These are phyloP conservation scores for Toxotes jaculatrix DNA, from an alignment of 2,113 vertebrate genomes.

Conservation along the genomic window DNA sequence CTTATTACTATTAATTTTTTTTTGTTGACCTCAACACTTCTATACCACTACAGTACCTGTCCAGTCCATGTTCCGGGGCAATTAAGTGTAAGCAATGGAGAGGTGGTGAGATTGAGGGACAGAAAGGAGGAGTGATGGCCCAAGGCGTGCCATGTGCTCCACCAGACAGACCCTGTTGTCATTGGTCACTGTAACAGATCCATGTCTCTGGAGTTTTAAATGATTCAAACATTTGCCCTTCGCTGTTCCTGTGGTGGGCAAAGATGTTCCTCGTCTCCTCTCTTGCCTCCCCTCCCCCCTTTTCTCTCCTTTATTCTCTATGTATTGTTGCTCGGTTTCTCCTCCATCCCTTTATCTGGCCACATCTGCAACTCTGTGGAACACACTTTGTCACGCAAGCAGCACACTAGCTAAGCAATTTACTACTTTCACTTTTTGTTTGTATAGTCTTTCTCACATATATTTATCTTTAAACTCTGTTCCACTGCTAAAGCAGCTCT, in stretches of 20 bases:
- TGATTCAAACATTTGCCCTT: constrained; percentile 85
- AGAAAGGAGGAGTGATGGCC: constrained; percentile 60
- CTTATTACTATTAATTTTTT: constrained; percentile 2
- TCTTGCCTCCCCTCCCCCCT: constrained; percentile 1
- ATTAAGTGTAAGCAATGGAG: constrained; percentile 55
- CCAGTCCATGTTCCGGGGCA: constrained; percentile 38
- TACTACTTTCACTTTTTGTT: background rate
- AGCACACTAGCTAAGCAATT: constrained; percentile 10
- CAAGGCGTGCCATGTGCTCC: constrained; percentile 52
- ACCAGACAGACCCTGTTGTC: constrained; percentile 63
- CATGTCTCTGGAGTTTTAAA: constrained; percentile 84
- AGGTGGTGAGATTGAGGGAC: constrained; percentile 43
- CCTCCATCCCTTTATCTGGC: constrained; percentile 8
- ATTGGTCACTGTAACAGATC: constrained; percentile 81
- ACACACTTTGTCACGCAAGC: background rate
- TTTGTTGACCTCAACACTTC: constrained; percentile 14
- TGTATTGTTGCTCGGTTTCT: constrained; percentile 2
- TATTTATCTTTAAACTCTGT: background rate
- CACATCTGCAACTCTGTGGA: constrained; percentile 9
- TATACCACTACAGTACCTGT: constrained; percentile 19
- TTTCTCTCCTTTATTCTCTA: background rate
- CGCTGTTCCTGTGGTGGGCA: constrained; percentile 72
- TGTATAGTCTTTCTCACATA: background rate
- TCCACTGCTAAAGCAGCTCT: constrained; percentile 8
- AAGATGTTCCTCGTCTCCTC: constrained; percentile 65